A percentile compares a stretch with the other conserved stretches of the same genome.
phyloP scores from a whole-genome alignment of 1,140 invertebrate species.

The Bombus terrestris region DNA sequence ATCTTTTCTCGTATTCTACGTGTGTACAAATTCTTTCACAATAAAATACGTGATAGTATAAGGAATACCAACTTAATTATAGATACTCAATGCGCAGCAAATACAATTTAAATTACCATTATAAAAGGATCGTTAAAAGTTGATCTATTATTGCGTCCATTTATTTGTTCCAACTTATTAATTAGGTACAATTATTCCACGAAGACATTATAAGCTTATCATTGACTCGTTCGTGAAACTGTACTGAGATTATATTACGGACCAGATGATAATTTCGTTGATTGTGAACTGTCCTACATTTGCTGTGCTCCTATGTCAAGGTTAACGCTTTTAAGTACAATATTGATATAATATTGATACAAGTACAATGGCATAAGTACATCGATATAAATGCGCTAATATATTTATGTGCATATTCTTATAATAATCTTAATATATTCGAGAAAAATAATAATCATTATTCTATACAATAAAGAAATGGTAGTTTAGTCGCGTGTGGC shows the following conservation, averaged over 20 bases:
- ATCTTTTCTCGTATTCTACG: conserved; percentile 40
- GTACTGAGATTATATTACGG: conserved; percentile 5
- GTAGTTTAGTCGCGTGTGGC: not conserved
- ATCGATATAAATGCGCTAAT: too few species aligned
- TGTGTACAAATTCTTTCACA: conserved; percentile 24
- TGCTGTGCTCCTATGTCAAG: conserved; percentile 55
- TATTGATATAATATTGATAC: not conserved
- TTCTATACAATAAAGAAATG: not conserved
- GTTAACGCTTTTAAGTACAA: not conserved
- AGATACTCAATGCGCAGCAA: conserved; percentile 13
- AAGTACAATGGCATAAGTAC: not conserved
- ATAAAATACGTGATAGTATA: not conserved
- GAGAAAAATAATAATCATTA: not conserved
- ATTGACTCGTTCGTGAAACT: not conserved
- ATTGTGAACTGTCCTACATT: conserved; percentile 48
- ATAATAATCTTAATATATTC: not conserved
- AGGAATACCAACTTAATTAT: conserved; percentile 30
- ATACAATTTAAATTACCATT: not conserved
- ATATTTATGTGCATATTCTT: not conserved
- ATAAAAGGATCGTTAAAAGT: not conserved
- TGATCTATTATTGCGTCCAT: too few species aligned
- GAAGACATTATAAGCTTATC: not conserved
- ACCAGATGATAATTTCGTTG: not conserved
- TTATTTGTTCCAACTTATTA: not conserved
- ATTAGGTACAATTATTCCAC: not conserved